phyloP scores from a whole-genome alignment of 2,113 vertebrate species.

The Myrmophylax atrothorax region DNA sequence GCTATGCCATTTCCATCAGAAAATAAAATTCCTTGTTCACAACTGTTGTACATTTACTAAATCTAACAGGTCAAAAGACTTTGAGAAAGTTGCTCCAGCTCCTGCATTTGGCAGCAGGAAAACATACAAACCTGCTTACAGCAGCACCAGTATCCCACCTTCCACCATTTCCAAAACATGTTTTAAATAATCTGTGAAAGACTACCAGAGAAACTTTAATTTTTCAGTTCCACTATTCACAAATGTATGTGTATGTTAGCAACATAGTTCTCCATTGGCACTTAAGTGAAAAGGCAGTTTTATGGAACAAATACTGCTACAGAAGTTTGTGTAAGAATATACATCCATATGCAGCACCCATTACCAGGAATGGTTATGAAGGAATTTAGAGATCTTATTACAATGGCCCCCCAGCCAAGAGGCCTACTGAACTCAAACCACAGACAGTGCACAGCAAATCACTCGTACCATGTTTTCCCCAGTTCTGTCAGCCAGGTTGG shows the following conservation, averaged over 20 bases:
- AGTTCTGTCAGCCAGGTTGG: conserved; percentile 97
- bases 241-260: not conserved
- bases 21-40: not conserved
- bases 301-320: not conserved
- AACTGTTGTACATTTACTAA: not conserved
- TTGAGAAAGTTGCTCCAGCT: not conserved
- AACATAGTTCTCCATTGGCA: not conserved
- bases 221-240: not conserved
- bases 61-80: not conserved
- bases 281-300: not conserved
- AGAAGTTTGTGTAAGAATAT: not conserved
- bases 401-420: not conserved
- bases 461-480: conserved; percentile 93
- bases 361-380: not conserved
- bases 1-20: not conserved
- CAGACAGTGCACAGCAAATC: not conserved
- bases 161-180: not conserved
- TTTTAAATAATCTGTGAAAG: not conserved
- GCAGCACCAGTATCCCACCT: not conserved
- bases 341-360: not conserved
- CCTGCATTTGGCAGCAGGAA: not conserved
- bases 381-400: not conserved
- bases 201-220: not conserved
- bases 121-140: not conserved
- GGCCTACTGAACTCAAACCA: not conserved